Conservation (phyloP, 2,888 invertebrate species). For the Bellardia pandia region DNA sequence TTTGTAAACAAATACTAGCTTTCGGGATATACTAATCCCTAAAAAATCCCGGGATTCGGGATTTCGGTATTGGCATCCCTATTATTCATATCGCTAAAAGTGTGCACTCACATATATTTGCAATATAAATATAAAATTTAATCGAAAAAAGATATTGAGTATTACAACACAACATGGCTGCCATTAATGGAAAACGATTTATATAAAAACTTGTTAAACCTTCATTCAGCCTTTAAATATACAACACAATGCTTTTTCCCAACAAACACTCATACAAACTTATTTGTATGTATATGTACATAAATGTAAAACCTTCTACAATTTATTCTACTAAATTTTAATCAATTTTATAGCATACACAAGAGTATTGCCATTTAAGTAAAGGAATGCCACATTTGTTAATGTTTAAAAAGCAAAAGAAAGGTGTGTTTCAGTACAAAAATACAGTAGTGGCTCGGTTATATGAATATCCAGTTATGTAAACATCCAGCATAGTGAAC, state of each 20-base stretch:
- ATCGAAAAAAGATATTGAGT: background rate
- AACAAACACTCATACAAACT: background rate
- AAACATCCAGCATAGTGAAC: too few species aligned
- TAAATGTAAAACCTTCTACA: slow-evolving; percentile 12
- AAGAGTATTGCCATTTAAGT: background rate
- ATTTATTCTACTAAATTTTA: slow-evolving; percentile 33
- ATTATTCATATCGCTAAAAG: too few species aligned
- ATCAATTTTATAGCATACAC: slow-evolving; percentile 30
- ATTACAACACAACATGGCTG: slow-evolving; percentile 11
- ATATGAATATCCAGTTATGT: too few species aligned
- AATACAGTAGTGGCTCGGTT: background rate
- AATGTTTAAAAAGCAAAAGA: background rate
- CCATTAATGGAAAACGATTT: slow-evolving; percentile 35
- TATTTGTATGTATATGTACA: background rate
- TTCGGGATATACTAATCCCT: too few species aligned
- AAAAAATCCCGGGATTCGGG: too few species aligned
- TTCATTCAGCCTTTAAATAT: slow-evolving; percentile 16
- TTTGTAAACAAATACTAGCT: too few species aligned
- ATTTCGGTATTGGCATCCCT: too few species aligned
- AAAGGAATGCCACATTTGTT: background rate
- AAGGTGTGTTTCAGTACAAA: slow-evolving; percentile 17
- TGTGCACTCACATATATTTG: background rate
- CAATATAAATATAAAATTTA: slow-evolving; percentile 5
- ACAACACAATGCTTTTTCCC: background rate
- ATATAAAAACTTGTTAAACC: background rate